phyloP scores from a whole-genome alignment of 2,888 invertebrate species.

The Callosobruchus maculatus region DNA sequence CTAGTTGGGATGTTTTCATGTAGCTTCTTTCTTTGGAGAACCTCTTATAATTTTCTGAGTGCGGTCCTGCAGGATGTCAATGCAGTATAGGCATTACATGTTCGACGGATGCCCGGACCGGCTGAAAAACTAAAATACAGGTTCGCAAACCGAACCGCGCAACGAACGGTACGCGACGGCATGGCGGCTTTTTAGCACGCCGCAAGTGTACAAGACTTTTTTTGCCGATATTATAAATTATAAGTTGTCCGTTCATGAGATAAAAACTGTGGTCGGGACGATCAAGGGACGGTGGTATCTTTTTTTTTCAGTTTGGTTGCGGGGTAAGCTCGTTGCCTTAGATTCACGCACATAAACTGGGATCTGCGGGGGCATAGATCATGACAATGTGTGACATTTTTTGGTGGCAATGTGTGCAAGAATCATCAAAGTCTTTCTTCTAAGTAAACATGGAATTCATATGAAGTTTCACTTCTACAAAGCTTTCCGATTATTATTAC shows the following conservation, averaged over 20 bases:
- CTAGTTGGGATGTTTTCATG: too few species aligned
- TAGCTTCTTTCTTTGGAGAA: too few species aligned
- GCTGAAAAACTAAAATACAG: not conserved
- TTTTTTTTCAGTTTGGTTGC: not conserved
- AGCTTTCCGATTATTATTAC: too few species aligned
- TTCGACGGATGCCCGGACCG: not conserved
- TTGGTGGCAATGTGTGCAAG: too few species aligned
- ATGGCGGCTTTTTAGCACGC: not conserved
- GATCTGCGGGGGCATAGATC: too few species aligned
- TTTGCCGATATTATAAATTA: not conserved
- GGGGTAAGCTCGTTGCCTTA: not conserved
- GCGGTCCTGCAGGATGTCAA: not conserved
- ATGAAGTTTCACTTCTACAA: too few species aligned
- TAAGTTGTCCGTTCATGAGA: not conserved
- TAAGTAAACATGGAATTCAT: too few species aligned
- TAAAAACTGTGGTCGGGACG: not conserved
- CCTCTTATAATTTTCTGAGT: too few species aligned
- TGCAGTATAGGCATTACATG: not conserved
- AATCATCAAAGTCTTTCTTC: too few species aligned
- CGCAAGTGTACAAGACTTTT: not conserved
- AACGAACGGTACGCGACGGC: not conserved
- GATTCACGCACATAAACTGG: too few species aligned
- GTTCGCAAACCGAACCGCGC: not conserved
- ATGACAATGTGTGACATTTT: too few species aligned
- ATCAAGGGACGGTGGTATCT: not conserved